Conservation (phyloP, 2,888 invertebrate genomes). For the Chaetogeoica ovagalla region DNA sequence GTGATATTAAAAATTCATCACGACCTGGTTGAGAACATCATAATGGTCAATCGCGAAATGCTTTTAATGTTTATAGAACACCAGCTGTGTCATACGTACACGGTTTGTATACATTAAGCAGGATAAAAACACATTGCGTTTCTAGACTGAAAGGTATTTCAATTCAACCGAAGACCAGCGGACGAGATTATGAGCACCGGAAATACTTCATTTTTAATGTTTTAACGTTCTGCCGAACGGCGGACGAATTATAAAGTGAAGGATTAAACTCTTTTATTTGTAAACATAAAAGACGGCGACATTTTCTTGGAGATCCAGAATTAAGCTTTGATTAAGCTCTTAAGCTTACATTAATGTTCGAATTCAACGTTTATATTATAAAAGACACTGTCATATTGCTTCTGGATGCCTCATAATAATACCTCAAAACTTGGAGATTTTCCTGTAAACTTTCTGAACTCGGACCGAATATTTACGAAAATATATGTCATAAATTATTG, state of each 20-base stretch:
- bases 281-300: conserved; percentile 33
- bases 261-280: conserved; percentile 51
- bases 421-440: conserved; percentile 38
- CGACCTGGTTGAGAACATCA: neutral
- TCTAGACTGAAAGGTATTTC: conserved; percentile 35
- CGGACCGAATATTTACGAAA: neutral
- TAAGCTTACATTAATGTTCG: conserved; percentile 41
- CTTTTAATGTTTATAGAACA: conserved; percentile 25
- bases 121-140: conserved; percentile 25
- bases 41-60: conserved; percentile 20
- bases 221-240: conserved; percentile 23
- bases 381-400: neutral
- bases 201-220: conserved; percentile 39
- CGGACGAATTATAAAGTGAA: conserved; percentile 16
- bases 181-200: conserved; percentile 16
- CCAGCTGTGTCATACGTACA: conserved; percentile 1
- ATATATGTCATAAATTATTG: neutral
- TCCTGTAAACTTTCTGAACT: conserved; percentile 26
- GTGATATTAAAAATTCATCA: conserved; percentile 7
- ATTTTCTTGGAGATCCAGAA: conserved; percentile 10
- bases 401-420: conserved; percentile 16
- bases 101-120: conserved; percentile 11
- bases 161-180: neutral
- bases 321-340: conserved; percentile 46
- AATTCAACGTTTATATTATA: neutral